Evolutionary conservation across 2,888 invertebrate genomes (phyloP).

Genomic region (Trisateles emortualis): DNA sequence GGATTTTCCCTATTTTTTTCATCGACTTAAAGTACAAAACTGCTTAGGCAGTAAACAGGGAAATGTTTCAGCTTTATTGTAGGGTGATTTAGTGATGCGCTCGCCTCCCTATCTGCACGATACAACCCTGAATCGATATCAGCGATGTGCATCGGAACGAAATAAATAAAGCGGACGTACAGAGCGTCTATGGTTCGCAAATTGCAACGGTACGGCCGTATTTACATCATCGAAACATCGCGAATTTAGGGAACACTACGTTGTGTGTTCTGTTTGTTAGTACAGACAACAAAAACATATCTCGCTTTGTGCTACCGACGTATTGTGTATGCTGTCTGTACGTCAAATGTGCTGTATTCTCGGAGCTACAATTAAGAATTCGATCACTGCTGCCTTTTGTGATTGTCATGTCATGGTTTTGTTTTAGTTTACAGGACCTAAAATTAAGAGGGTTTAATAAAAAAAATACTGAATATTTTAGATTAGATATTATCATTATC

Average conservation of each 20-base stretch:
- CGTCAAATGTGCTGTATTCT: constrained; percentile 2
- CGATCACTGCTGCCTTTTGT: no score
- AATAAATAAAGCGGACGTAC: constrained; percentile 42
- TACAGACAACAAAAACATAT: constrained; percentile 17
- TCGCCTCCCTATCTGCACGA: background rate
- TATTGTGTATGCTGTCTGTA: constrained; percentile 10
- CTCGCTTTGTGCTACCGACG: constrained; percentile 9
- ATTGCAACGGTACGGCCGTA: constrained; percentile 29
- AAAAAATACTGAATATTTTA: no score
- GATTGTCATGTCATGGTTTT: no score
- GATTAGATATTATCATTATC: no score
- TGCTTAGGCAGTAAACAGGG: constrained; percentile 11
- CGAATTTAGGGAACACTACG: constrained; percentile 24
- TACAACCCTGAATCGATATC: constrained; percentile 41
- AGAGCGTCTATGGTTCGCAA: constrained; percentile 25
- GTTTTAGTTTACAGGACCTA: no score
- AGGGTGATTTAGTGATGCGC: constrained; percentile 5
- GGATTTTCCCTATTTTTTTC: constrained; percentile 3
- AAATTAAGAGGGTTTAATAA: no score
- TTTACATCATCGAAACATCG: constrained; percentile 41
- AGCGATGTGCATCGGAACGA: constrained; percentile 36
- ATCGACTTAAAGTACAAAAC: constrained; percentile 6
- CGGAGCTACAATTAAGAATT: constrained; percentile 5
- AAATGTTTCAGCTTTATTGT: constrained; percentile 5
- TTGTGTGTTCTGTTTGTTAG: constrained; percentile 13